Evolutionary conservation across 2,113 vertebrate species (phyloP).

Genomic region (Petroica traversi): DNA sequence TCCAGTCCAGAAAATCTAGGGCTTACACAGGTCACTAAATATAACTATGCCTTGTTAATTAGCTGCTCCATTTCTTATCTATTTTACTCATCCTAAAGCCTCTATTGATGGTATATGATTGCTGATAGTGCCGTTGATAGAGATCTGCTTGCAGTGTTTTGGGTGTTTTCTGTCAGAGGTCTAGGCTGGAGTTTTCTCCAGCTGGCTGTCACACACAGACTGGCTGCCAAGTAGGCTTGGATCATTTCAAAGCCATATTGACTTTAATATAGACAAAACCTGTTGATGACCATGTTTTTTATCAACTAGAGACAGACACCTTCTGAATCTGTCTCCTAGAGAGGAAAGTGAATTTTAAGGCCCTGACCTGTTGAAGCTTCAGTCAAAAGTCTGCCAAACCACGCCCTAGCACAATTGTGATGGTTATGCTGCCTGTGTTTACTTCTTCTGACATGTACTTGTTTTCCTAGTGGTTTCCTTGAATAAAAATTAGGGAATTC

Average conservation of each 20-base stretch:
- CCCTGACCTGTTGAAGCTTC: background rate
- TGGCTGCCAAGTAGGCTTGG: constrained; percentile 35
- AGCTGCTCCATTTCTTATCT: background rate
- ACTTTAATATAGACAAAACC: constrained; percentile 17
- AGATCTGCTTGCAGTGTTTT: background rate
- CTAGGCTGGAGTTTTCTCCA: constrained; percentile 25
- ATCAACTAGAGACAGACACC: background rate
- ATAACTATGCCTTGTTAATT: background rate
- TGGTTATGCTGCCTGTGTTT: background rate
- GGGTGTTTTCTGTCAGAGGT: background rate
- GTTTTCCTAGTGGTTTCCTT: background rate
- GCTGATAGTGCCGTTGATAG: background rate
- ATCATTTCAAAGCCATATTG: constrained; percentile 46
- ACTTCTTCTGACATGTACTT: background rate
- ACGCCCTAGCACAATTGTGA: background rate
- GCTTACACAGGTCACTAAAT: background rate
- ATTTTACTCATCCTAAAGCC: background rate
- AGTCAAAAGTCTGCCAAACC: background rate
- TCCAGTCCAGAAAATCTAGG: background rate
- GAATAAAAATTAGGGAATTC: background rate
- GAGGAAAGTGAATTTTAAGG: background rate
- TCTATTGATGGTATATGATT: background rate
- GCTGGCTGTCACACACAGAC: background rate
- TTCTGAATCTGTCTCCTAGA: background rate
- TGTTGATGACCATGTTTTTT: constrained; percentile 4